Evolutionary conservation across 2,797 vertebrate species (phyloP).

Genomic region (Poeciliopsis paucimaculata): DNA sequence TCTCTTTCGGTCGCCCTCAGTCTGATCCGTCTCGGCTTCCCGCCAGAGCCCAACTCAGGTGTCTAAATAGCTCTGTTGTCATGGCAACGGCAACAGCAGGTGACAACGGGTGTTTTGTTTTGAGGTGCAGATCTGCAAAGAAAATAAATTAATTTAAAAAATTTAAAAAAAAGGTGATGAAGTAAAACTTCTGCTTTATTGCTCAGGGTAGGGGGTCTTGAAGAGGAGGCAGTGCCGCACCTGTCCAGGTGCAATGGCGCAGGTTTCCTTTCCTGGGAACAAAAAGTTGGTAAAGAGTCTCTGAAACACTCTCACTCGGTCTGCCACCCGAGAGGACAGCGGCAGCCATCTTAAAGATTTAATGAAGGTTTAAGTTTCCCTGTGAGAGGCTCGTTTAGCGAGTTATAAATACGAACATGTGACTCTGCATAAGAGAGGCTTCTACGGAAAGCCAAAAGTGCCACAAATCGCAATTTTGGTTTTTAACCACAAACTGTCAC

Average conservation of each 20-base stretch:
- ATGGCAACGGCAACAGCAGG: constrained; percentile 70
- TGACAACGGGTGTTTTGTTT: constrained; percentile 44
- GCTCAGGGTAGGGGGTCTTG: background rate
- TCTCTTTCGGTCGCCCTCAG: background rate
- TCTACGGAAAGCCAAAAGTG: no score
- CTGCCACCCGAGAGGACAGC: constrained; percentile 58
- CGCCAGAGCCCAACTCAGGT: constrained; percentile 66
- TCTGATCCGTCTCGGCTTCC: constrained; percentile 30
- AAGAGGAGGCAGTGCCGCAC: background rate
- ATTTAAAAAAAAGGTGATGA: background rate
- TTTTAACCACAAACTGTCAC: no score
- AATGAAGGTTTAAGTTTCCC: constrained; percentile 82
- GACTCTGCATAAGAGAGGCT: constrained; percentile 8
- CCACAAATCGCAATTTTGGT: no score
- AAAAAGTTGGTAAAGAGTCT: constrained; percentile 33
- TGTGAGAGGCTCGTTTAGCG: constrained; percentile 30
- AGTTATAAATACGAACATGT: constrained; percentile 21
- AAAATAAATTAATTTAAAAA: background rate
- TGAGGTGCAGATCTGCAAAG: background rate
- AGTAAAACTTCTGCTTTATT: background rate
- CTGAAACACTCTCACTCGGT: constrained; percentile 74
- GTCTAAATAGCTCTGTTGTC: constrained; percentile 64
- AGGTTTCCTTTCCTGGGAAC: background rate
- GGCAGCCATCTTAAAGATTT: constrained; percentile 78
- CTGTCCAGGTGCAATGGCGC: background rate